Conservation (phyloP, 2,113 vertebrate genomes). For the Empidonax alnorum region DNA sequence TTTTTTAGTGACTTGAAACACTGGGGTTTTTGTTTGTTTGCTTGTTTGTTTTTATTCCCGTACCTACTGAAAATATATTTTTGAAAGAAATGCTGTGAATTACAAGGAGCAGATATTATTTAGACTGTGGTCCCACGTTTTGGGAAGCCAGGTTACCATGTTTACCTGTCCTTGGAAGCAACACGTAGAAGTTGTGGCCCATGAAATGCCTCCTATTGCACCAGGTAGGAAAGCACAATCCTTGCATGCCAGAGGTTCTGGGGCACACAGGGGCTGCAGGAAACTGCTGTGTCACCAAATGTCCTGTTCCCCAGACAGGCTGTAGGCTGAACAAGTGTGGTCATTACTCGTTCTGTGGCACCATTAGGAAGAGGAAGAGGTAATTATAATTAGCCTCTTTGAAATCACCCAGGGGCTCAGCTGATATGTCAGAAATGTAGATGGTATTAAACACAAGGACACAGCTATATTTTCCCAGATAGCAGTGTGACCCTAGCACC, state of each 20-base stretch:
- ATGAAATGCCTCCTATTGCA: not conserved
- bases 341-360: slow-evolving; percentile 10
- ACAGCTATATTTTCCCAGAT: not conserved
- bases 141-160: not conserved
- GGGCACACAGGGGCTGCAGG: not conserved
- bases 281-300: not conserved
- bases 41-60: not conserved
- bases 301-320: not conserved
- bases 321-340: not conserved
- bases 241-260: not conserved
- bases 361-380: not conserved
- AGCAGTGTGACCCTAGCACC: not conserved
- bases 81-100: not conserved
- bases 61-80: accelerated
- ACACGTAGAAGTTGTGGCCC: not conserved
- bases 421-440: not conserved
- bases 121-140: not conserved
- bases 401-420: not conserved
- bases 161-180: not conserved
- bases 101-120: accelerated
- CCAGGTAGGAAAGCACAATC: not conserved
- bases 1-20: not conserved
- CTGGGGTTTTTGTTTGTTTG: accelerated
- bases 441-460: not conserved
- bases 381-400: not conserved